Evolutionary conservation across 2,888 invertebrate genomes (phyloP).

Genomic region (Lepetodrilus schrolli): DNA sequence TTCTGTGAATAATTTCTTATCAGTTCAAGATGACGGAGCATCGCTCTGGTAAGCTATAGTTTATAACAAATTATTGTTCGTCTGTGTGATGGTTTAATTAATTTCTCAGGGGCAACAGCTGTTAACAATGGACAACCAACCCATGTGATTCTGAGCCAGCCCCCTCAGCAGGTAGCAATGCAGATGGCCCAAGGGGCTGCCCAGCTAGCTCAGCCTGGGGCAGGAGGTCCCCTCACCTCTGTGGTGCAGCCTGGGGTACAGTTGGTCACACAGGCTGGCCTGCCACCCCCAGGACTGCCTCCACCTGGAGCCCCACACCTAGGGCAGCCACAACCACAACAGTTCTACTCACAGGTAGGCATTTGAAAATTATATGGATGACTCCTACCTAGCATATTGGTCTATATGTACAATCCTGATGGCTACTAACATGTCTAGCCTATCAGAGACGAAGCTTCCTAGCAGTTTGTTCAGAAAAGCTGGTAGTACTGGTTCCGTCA

Average conservation of each 20-base stretch:
- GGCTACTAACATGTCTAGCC: background rate
- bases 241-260: constrained; percentile 20
- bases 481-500: too few species aligned
- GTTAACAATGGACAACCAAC: constrained; percentile 33
- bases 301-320: constrained; percentile 28
- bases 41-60: too few species aligned
- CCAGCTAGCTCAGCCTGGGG: background rate
- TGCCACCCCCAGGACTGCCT: constrained; percentile 35
- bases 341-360: constrained; percentile 20
- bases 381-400: background rate
- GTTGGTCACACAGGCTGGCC: constrained; percentile 38
- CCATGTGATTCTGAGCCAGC: constrained; percentile 43
- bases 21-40: too few species aligned
- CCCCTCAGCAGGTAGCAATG: constrained; percentile 27
- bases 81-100: too few species aligned
- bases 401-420: background rate
- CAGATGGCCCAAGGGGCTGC: background rate
- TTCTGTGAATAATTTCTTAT: too few species aligned
- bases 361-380: background rate
- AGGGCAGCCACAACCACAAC: constrained; percentile 31
- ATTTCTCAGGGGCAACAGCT: constrained; percentile 12
- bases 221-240: background rate
- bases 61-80: too few species aligned
- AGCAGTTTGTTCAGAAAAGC: too few species aligned
- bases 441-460: background rate